These are phyloP conservation scores for Tachycineta bicolor DNA, from an alignment of 2,113 vertebrate species.

Conservation along the genomic window DNA sequence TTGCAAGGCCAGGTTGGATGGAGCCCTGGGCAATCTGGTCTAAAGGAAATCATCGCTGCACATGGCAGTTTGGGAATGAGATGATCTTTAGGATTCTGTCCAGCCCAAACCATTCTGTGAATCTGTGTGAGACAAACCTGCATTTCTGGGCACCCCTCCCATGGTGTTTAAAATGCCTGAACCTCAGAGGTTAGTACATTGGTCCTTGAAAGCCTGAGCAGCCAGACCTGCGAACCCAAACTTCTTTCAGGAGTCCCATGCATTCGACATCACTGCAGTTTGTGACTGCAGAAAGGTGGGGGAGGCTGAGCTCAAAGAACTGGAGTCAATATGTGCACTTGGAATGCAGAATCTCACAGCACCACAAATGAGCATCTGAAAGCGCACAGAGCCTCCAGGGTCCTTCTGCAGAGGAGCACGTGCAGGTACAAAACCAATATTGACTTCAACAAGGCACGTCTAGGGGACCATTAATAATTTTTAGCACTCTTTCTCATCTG, in stretches of 20 bases:
- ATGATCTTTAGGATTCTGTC: not conserved
- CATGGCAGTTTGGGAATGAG: not conserved
- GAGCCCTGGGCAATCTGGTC: not conserved
- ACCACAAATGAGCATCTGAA: not conserved
- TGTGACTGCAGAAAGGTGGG: not conserved
- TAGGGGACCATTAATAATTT: not conserved
- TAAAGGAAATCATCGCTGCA: not conserved
- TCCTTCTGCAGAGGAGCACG: not conserved
- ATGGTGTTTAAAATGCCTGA: rapidly evolving
- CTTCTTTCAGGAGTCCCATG: not conserved
- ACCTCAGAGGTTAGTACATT: not conserved
- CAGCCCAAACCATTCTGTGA: not conserved
- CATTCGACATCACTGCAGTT: rapidly evolving
- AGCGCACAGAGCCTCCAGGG: not conserved
- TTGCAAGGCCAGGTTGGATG: not conserved
- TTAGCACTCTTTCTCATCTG: not conserved
- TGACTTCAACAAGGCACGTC: not conserved
- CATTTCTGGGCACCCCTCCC: rapidly evolving
- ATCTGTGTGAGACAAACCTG: not conserved
- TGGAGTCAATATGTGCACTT: not conserved
- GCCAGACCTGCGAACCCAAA: not conserved
- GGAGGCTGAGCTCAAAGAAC: rapidly evolving
- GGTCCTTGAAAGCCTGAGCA: not conserved
- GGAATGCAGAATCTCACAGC: not conserved
- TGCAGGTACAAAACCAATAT: not conserved